Base-by-base conservation (phyloP, 2,797 vertebrate species). In the Scleropages formosus region DNA sequence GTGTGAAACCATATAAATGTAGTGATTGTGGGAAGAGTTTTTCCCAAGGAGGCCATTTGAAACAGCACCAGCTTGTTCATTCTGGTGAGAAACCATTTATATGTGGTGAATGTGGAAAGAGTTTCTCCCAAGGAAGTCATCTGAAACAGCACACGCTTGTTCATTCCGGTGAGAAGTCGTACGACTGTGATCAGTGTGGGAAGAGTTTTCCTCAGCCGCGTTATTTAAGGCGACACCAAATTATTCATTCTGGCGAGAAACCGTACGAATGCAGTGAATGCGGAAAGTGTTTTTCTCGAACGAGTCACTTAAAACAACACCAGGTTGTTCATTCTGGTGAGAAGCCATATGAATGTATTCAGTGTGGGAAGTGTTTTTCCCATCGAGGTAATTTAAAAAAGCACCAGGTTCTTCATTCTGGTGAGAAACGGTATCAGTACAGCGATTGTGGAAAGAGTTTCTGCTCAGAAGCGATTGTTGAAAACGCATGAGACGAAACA, bases 1-100 rank as follows among this genome's bases (percentile, higher is more conserved):
- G 56, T n/a, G 53, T 72, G 70, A 72, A 72, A 60, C 70, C 70
- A 0, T 72, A 31, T 58, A 20, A 8, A 18, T 72, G 53, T 16
- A 27, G 20, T n/a, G 56, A 72, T 11, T 72, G 70, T 46, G 70
- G 70, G 27, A 72, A 70, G 24, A 53, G 68, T 16, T 70, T 70
- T 9, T 13, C 47, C 1, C 68, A 70, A 27, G 70, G 47, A 27
- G 68, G 68, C 4, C 51, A 70, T 9, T 4, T 70, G 26, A 70
- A 58, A 16, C 47, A 70, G 49, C 68, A 70, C 12, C 68, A 53
- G 22, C 4, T 47, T 10, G 56, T 70, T 24, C 68, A 70, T 49
- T 27, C 68, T 0, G 68, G 68, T 0, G 68, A 70, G 24, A 70
- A 70, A n/a, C 68, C 68, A 0, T 70, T 56, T 22, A 53, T 0